Percentiles rank a stretch among this genome's conserved stretches.
Evolutionary conservation across 2,888 invertebrate genomes (phyloP).

Genomic region (Neelides folsomi): DNA sequence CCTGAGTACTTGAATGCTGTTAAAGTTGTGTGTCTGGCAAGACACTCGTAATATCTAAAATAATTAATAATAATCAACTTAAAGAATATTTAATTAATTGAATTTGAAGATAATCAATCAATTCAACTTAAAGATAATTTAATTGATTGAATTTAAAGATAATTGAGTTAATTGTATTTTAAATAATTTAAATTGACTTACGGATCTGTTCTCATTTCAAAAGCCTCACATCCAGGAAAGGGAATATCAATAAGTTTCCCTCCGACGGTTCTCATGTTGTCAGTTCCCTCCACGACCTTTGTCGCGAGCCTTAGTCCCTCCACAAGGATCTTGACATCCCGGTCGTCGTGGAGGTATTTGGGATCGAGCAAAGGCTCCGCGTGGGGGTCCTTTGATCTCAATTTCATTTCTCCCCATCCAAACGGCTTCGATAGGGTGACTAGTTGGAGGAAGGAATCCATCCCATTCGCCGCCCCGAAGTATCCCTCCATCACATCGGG

Average conservation of each 20-base stretch:
- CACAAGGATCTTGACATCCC: constrained; percentile 2
- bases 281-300: constrained; percentile 19
- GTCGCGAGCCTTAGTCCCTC: constrained; percentile 15
- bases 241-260: constrained; percentile 16
- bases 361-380: background rate
- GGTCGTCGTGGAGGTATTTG: background rate
- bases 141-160: too few species aligned
- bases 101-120: too few species aligned
- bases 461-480: constrained; percentile 1
- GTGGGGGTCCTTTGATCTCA: background rate
- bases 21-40: constrained; percentile 16
- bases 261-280: constrained; percentile 17
- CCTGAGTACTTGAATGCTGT: constrained; percentile 26
- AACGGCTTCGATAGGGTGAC: background rate
- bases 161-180: too few species aligned
- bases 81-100: too few species aligned
- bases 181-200: background rate
- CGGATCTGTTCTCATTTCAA: constrained; percentile 17
- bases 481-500: background rate
- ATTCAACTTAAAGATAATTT: too few species aligned
- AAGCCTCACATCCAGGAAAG: constrained; percentile 22
- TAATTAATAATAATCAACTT: too few species aligned
- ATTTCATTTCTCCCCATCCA: background rate
- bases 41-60: constrained; percentile 17
- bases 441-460: constrained; percentile 3